These are phyloP conservation scores for Drosophila sulfurigaster DNA, from an alignment of 1,140 invertebrate genomes.

Conservation along the genomic window DNA sequence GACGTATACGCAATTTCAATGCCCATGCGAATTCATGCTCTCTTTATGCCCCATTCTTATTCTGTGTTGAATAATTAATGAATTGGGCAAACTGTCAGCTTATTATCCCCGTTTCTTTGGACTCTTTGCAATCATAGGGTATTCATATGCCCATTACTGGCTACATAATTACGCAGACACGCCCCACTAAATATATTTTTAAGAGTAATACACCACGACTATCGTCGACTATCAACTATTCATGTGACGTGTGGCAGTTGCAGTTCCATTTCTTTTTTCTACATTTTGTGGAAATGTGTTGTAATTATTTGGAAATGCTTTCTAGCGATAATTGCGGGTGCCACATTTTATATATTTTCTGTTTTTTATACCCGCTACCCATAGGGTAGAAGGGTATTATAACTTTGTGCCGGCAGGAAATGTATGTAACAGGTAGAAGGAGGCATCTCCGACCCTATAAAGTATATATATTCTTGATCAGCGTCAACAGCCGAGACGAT, in stretches of 20 bases:
- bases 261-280: slow-evolving; percentile 10
- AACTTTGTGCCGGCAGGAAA: too few species aligned
- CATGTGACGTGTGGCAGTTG: slow-evolving; percentile 22
- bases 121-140: slow-evolving; percentile 13
- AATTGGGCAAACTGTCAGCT: slow-evolving; percentile 19
- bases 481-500: too few species aligned
- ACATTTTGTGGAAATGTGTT: slow-evolving; percentile 46
- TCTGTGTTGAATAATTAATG: slow-evolving; percentile 10
- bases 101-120: slow-evolving; percentile 8
- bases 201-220: slow-evolving; percentile 28
- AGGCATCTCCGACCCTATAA: too few species aligned
- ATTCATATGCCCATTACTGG: slow-evolving; percentile 60
- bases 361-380: too few species aligned
- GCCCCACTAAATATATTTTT: slow-evolving; percentile 53
- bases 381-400: too few species aligned
- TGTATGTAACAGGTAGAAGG: too few species aligned
- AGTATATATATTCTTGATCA: too few species aligned
- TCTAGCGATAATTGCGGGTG: slow-evolving; percentile 82
- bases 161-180: slow-evolving; percentile 65
- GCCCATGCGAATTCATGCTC: neutral
- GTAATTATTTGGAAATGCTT: slow-evolving; percentile 82
- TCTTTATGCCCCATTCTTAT: neutral
- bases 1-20: slow-evolving; percentile 63
- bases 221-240: slow-evolving; percentile 11
- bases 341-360: slow-evolving; percentile 37